Conservation (phyloP, 2,888 invertebrate genomes). For the Leptarthrus brevirostris region DNA sequence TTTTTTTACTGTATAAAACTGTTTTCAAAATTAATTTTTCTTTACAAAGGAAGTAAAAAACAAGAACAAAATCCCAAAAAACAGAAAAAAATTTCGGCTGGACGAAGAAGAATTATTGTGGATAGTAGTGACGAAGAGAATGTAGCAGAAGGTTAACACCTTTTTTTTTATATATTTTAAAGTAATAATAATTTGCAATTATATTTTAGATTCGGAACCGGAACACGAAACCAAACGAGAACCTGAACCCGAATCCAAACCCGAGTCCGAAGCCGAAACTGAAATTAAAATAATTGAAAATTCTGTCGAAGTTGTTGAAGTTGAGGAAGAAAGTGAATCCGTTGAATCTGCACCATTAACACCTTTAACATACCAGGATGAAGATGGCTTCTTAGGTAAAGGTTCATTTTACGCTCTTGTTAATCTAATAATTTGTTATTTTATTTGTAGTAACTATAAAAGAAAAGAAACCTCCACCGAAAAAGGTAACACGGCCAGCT, state of each 20-base stretch:
- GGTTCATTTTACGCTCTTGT: background rate
- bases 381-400: constrained; percentile 31
- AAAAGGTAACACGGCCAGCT: background rate
- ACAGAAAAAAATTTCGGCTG: background rate
- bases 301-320: no score
- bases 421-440: background rate
- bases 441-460: constrained; percentile 29
- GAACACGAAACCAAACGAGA: no score
- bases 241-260: no score
- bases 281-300: no score
- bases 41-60: background rate
- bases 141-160: background rate
- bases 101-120: constrained; percentile 11
- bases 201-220: no score
- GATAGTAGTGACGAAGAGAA: constrained; percentile 41
- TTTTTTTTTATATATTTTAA: no score
- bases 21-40: no score
- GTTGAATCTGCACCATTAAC: background rate
- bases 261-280: no score
- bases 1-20: no score
- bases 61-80: background rate
- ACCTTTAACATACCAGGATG: constrained; percentile 25
- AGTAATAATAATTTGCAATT: no score
- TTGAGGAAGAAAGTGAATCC: constrained; percentile 24
- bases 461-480: background rate